Conservation (phyloP, 37 sponge, comb jelly and placozoan genomes). For the Cladorhizidae sp. region DNA sequence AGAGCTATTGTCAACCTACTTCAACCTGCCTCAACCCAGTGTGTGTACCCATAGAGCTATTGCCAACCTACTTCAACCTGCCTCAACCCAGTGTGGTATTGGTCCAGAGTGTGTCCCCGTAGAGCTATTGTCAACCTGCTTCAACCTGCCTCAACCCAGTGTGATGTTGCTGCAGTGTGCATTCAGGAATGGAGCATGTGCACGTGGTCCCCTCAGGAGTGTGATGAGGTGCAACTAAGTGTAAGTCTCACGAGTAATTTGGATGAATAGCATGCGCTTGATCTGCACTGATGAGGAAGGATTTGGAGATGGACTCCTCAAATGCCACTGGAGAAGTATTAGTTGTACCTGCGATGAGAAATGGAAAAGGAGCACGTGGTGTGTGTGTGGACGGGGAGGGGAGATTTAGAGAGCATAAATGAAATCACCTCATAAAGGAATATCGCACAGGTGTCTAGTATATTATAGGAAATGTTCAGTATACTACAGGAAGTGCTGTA, state of each 20-base stretch:
- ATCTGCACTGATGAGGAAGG: constrained; percentile 91
- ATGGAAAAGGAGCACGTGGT: neutral
- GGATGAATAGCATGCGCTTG: constrained; percentile 97
- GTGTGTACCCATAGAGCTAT: no score
- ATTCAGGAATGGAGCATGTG: neutral
- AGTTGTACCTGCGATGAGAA: neutral
- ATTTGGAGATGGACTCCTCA: constrained; percentile 87
- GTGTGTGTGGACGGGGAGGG: neutral
- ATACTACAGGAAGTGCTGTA: no score
- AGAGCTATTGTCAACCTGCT: no score
- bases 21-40: no score
- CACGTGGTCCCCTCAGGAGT: neutral
- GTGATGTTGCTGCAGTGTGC: neutral
- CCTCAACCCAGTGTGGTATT: no score
- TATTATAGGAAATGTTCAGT: no score
- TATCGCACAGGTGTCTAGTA: no score
- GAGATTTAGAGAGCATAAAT: neutral
- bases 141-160: no score
- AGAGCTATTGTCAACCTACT: no score
- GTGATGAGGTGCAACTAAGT: neutral
- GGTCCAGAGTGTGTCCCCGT: no score
- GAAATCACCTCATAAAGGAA: no score
- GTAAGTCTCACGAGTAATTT: constrained; percentile 74
- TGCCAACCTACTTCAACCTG: no score
- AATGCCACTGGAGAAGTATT: constrained; percentile 49